Evolutionary conservation across 2,797 vertebrate genomes (phyloP).

Genomic region (Simalia tracyae): DNA sequence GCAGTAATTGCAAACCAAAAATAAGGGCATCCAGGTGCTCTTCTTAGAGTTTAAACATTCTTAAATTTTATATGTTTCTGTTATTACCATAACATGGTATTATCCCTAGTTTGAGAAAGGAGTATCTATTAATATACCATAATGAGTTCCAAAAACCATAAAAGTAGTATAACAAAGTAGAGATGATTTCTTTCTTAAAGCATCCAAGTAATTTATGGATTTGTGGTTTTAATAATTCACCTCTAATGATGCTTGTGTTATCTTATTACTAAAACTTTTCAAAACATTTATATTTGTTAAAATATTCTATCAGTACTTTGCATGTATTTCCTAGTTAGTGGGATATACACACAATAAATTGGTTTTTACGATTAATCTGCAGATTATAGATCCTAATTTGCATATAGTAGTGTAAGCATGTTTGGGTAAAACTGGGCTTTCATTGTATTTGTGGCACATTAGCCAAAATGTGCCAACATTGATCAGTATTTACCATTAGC

Average conservation of each 20-base stretch:
- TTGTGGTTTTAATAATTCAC: conserved; percentile 34
- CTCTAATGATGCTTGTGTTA: conserved; percentile 43
- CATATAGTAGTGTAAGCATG: too few species aligned
- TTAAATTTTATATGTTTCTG: background rate
- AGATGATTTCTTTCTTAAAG: background rate
- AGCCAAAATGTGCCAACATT: too few species aligned
- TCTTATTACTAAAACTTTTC: conserved; percentile 54
- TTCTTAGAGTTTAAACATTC: background rate
- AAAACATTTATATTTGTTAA: conserved; percentile 65
- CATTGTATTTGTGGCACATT: too few species aligned
- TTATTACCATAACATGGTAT: background rate
- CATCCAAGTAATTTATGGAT: conserved; percentile 36
- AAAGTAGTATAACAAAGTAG: background rate
- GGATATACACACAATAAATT: too few species aligned
- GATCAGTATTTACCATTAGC: too few species aligned
- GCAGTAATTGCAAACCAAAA: background rate
- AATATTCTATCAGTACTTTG: conserved; percentile 30
- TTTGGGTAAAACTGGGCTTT: too few species aligned
- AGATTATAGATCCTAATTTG: too few species aligned
- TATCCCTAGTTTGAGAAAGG: background rate
- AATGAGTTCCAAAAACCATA: background rate
- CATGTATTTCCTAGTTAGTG: too few species aligned
- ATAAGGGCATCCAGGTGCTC: background rate
- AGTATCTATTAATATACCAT: conserved; percentile 6
- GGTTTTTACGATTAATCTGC: too few species aligned